Percentiles rank a stretch among this genome's conserved stretches.
Evolutionary conservation across 2,888 invertebrate species (phyloP).

Genomic region (Melanostoma mellinum): DNA sequence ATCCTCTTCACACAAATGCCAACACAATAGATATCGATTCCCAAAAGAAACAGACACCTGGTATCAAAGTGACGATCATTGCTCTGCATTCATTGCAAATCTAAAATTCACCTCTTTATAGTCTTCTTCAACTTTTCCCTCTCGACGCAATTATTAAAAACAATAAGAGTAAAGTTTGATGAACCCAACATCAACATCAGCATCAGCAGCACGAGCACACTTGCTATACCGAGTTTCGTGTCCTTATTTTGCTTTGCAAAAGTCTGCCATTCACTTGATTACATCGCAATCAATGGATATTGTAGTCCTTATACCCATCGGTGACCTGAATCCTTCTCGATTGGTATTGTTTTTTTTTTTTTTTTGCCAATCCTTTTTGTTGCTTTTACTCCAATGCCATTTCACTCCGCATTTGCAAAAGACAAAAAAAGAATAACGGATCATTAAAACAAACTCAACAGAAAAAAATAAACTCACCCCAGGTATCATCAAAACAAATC

Average conservation of each 20-base stretch:
- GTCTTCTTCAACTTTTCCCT: slow-evolving; percentile 23
- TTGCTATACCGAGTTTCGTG: neutral
- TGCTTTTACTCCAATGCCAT: neutral
- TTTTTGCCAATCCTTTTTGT: slow-evolving; percentile 34
- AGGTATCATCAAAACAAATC: slow-evolving; percentile 52
- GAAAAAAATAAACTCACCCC: slow-evolving; percentile 18
- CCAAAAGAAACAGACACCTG: slow-evolving; percentile 36
- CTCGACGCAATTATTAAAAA: slow-evolving; percentile 44
- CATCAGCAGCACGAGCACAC: neutral
- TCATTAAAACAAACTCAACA: slow-evolving; percentile 59
- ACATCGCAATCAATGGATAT: slow-evolving; percentile 72
- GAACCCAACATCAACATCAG: slow-evolving; percentile 20
- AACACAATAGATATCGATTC: slow-evolving; percentile 24
- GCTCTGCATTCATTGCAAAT: slow-evolving; percentile 35
- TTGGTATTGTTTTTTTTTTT: slow-evolving; percentile 24
- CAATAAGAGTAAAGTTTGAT: slow-evolving; percentile 59
- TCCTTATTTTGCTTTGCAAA: slow-evolving; percentile 16
- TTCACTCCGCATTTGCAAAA: slow-evolving; percentile 18
- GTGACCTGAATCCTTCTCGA: slow-evolving; percentile 55
- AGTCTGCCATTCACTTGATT: slow-evolving; percentile 62
- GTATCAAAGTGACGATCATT: slow-evolving; percentile 36
- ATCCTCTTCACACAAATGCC: neutral
- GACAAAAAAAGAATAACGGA: slow-evolving; percentile 49
- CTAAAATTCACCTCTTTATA: slow-evolving; percentile 30
- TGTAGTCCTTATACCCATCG: slow-evolving; percentile 50